Evolutionary conservation across 2,113 vertebrate species (phyloP), one percentile per base, ranked within the genome.

Genomic region (Eretmodus cyanostictus): DNA sequence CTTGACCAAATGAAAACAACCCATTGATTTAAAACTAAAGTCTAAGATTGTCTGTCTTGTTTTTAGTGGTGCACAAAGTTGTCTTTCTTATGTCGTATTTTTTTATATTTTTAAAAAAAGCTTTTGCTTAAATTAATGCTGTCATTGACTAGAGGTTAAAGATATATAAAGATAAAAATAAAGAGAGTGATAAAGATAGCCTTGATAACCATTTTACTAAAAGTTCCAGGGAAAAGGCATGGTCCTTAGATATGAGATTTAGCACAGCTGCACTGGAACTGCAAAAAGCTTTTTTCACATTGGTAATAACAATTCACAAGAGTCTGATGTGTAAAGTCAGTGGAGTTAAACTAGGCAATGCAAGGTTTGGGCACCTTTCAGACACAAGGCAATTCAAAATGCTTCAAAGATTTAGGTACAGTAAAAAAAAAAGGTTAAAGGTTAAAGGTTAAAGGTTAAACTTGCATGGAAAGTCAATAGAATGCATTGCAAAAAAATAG

Each of bases 61-160:
- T 42, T 71, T 71, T 40, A 24, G 3, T 4, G 22, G 13, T 27
- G 3, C 22, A 42, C 3, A 71, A 45, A 2, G 38, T 71, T 45
- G 22, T 17, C 22, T 73, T 42, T 71, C 66, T 71, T 24, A 42
- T 42, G 1, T 71, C 0, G 0, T 45, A 11, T 45, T 17, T 45
- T 0, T 5, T 24, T 8, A 2, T 45, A 17, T 24, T 6, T 47
- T 76, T 11, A 0, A 1, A 29, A 34, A 76, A 76, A 3, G 24
- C 24, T 29, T 47, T 27, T 47, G 9, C 71, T 29, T 47, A 47
- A 0, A 76, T 63, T 63, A 34, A 63, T 19, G 16, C 0, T 63
- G 7, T 63, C 29, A 4, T 34, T 34, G 16, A 36, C 57, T 61
- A 61, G 57, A 34, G 34, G 9, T 61, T 19, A 42, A 45, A 47